These are phyloP conservation scores for Rhagium mordax DNA, from an alignment of 2,888 invertebrate genomes.

Conservation along the genomic window DNA sequence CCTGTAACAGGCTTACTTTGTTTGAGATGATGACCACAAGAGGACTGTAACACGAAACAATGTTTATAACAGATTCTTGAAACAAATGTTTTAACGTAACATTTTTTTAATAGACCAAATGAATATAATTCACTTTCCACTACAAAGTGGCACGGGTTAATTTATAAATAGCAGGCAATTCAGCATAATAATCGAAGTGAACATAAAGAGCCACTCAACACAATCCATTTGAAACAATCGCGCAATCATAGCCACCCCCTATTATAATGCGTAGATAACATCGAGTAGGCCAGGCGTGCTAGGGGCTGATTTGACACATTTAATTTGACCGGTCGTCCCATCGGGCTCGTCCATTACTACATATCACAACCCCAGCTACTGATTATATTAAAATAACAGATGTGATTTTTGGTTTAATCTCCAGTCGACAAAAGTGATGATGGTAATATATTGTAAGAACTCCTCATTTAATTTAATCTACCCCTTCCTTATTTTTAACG, in stretches of 20 bases:
- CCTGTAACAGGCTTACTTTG: too few species aligned
- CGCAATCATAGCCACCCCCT: conserved; percentile 65
- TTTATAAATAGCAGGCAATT: conserved; percentile 48
- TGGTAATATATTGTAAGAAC: conserved; percentile 6
- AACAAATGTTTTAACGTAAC: conserved; percentile 1
- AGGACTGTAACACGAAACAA: too few species aligned
- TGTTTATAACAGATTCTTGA: too few species aligned
- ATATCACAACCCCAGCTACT: conserved; percentile 54
- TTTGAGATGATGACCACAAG: too few species aligned
- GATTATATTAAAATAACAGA: conserved; percentile 63
- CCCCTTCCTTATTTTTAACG: neutral
- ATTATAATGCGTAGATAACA: conserved; percentile 62
- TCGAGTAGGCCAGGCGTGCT: conserved; percentile 61
- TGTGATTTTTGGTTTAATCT: conserved; percentile 53
- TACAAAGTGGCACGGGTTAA: conserved; percentile 32
- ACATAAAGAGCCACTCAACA: conserved; percentile 61
- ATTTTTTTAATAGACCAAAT: conserved; percentile 10
- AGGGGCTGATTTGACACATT: conserved; percentile 65
- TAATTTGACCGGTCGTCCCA: conserved; percentile 64
- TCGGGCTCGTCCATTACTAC: conserved; percentile 58
- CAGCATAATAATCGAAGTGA: conserved; percentile 55
- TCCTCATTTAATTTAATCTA: neutral
- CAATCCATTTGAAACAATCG: conserved; percentile 66
- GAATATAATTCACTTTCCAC: conserved; percentile 15
- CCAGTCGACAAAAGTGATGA: conserved; percentile 28